Percentiles rank a stretch among this genome's conserved stretches.
Conservation (phyloP, 2,888 invertebrate species). For the Eremobia ochroleuca region DNA sequence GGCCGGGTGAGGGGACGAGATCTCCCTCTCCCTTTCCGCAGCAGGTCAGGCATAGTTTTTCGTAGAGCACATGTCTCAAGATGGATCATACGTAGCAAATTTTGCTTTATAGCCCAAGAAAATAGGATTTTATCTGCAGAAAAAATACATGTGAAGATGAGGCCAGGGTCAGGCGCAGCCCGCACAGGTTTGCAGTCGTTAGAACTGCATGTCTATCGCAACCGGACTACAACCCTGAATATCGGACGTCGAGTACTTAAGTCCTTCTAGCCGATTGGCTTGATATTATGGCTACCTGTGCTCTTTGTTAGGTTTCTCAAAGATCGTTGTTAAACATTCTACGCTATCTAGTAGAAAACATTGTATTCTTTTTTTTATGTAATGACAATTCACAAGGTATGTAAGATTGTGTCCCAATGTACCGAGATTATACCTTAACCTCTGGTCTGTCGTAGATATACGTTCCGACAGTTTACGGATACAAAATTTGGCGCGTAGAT, state of each 20-base stretch:
- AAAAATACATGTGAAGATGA: not conserved
- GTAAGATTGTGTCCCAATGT: not conserved
- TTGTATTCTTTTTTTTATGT: not conserved
- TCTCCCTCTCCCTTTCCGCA: too few relatives aligned
- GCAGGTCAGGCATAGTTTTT: not conserved
- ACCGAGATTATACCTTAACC: not conserved
- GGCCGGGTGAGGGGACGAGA: too few relatives aligned
- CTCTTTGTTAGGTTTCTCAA: not conserved
- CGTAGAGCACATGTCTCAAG: not conserved
- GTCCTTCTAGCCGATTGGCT: not conserved
- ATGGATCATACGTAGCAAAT: not conserved
- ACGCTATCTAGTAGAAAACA: not conserved
- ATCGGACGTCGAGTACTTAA: not conserved
- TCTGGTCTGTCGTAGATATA: too few relatives aligned
- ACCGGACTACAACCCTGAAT: not conserved
- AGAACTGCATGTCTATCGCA: not conserved
- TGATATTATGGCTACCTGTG: not conserved
- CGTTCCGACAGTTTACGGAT: too few relatives aligned
- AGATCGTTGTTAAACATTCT: not conserved
- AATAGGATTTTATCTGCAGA: not conserved
- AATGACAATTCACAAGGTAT: not conserved
- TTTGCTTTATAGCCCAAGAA: not conserved
- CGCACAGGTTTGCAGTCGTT: not conserved
- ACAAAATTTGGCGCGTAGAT: too few relatives aligned
- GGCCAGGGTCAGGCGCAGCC: not conserved